Percentiles rank a stretch among this genome's conserved stretches.
phyloP scores from a whole-genome alignment of 1,140 invertebrate species.

The Tetramorium alpestre region DNA sequence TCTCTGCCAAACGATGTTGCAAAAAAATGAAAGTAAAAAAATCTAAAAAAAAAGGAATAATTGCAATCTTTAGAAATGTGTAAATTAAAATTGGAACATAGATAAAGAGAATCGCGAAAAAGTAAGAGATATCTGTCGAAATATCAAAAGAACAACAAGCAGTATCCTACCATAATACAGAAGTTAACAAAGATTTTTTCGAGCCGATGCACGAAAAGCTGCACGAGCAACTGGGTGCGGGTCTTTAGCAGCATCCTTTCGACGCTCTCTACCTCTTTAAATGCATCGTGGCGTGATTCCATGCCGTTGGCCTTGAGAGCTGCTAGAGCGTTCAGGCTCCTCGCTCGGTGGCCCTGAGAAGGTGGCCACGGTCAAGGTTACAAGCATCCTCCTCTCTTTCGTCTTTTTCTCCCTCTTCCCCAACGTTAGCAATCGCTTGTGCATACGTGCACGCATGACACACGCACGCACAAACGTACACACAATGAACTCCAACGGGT shows the following conservation, averaged over 20 bases:
- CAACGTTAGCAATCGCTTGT: constrained; percentile 19
- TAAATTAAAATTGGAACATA: not conserved
- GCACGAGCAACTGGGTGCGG: not conserved
- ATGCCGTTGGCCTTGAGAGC: constrained; percentile 78
- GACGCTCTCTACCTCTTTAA: constrained; percentile 73
- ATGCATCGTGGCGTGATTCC: constrained; percentile 77
- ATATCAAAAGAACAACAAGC: not conserved
- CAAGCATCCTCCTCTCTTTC: constrained; percentile 55
- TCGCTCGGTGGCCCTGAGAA: constrained; percentile 76
- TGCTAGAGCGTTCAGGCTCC: constrained; percentile 74
- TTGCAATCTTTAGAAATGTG: not conserved
- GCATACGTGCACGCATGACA: not conserved
- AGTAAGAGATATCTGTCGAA: not conserved
- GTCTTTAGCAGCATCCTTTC: constrained; percentile 67
- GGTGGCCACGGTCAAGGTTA: constrained; percentile 81
- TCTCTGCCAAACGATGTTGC: not conserved
- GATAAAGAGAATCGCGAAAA: not conserved
- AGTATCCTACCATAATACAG: not conserved
- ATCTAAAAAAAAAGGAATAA: not conserved
- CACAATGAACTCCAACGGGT: constrained; percentile 5
- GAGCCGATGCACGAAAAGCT: constrained; percentile 7
- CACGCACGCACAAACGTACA: not conserved
- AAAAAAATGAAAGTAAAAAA: not conserved
- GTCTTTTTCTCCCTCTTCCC: constrained; percentile 21
- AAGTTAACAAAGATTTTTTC: constrained; percentile 9